Base-by-base conservation (phyloP, 2,888 invertebrate genomes). In the Spatulosminthurus flaviceps region DNA sequence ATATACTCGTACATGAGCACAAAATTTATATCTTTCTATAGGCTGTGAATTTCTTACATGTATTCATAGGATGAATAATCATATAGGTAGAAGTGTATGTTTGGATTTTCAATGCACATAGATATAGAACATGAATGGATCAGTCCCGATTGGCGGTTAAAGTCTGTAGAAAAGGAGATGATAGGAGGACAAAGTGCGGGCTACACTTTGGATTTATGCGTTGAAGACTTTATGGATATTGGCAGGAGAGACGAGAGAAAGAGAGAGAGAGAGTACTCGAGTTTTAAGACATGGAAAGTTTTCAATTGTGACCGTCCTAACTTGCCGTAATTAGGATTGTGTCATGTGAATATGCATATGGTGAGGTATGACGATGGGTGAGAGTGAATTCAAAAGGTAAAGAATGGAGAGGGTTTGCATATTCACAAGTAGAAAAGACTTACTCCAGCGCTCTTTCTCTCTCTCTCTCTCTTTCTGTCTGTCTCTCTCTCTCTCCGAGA, bases 241-340 rank as follows among this genome's bases (percentile, higher is more conserved):
- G 64, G 64, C 64, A 22, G 22, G 13, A 26, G 64, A 11, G 64
- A 64, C 22, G 26, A 64, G 64, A 34, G 34, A 34, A 34, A 34
- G 34, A 34, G 34, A 34, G 34, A 34, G 34, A 34, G 34, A 34
- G 34, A n/a, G 22, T 64, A 26, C 64, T 64, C n/a, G 22, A 64
- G 9, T 64, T 22, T 64, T 22, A 64, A 21, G 24, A 64, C 64
- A 24, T 64, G 24, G 16, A 26, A 22, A 64, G n/a, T 22, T 64
- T 64, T 64, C 24, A 64, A 64, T 64, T 22, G 64, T 24, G 24
- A 64, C 64, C 64, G 21, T 16, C 64, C 64, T 64, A n/a, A 64
- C 13, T 24, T 16, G 22, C 24, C 64, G 64, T 64, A 11, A 26
- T 11, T 22, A 64, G 26, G 24, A 26, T 19, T 24, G 2, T 22